Conservation (phyloP, 2,797 vertebrate genomes). For the Cygnus olor region DNA sequence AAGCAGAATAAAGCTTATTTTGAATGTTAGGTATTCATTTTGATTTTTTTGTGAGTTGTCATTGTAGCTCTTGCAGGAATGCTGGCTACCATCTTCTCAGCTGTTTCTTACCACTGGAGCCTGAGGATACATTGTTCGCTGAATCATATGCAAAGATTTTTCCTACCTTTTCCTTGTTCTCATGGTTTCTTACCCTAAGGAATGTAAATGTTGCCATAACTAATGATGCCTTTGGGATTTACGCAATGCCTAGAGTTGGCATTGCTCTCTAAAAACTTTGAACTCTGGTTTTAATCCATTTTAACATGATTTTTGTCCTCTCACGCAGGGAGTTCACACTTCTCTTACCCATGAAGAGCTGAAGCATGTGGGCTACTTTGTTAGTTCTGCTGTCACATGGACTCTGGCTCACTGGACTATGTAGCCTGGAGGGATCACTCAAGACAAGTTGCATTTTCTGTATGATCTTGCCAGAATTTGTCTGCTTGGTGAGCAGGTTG, state of each 20-base stretch:
- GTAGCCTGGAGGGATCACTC: neutral
- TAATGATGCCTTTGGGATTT: neutral
- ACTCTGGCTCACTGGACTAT: neutral
- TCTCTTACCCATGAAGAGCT: neutral
- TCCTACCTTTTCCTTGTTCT: neutral
- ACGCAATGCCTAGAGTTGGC: neutral
- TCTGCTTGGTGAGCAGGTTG: neutral
- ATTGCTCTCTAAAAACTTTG: neutral
- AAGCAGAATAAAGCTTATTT: slow-evolving; percentile 19
- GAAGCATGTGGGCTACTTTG: rapidly evolving
- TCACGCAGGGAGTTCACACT: neutral
- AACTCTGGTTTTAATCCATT: neutral
- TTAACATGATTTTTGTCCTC: neutral
- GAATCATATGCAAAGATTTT: neutral
- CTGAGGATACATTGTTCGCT: neutral
- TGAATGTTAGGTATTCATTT: neutral
- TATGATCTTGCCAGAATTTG: neutral
- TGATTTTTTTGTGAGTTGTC: neutral
- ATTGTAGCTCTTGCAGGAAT: neutral
- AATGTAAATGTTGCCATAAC: neutral
- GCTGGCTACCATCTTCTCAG: neutral
- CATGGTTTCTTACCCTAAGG: neutral
- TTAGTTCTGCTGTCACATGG: neutral
- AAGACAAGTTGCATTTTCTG: neutral
- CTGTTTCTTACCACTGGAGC: neutral